Base-by-base conservation (phyloP, 2,888 invertebrate genomes). In the Argynnis bischoffii region DNA sequence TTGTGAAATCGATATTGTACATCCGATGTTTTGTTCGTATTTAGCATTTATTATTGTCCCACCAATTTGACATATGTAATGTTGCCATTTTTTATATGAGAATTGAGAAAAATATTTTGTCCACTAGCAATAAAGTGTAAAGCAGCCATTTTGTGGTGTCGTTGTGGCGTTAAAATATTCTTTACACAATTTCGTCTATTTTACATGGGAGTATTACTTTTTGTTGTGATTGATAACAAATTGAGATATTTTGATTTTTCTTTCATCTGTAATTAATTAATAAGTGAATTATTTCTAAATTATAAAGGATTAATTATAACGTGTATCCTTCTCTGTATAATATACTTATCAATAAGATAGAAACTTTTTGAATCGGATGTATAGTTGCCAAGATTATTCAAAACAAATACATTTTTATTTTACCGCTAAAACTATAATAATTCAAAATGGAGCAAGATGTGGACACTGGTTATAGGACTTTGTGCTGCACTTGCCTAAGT, bases 101-200 rank as follows among this genome's bases (percentile, higher is more conserved):
- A 57, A 21, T 50, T 48, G 8, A 26, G 13, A 57, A 21, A 4
- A 14, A 0, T n/a, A 6, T 54, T 65, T 74, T 71, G 0, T 79
- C 31, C 0, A 76, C 74, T 80, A 70, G 84, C 82, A 89, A 84
- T 84, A 85, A 82, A 76, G 77, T 84, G 86, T 89, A 89, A 91
- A 87, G 89, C 86, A 85, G 92, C 91, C 92, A 92, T 92, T 92
- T 92, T 92, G 90, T 92, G 89, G 89, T 92, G 92, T 91, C 91
- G 85, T 82, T 83, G 82, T 80, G 79, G 79, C 79, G 81, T 84
- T 85, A 82, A 85, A 69, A 81, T 76, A 77, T 81, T 84, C 84
- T 83, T 86, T 79, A 80, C 77, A 70, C 84, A 89, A 84, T 87
- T 91, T 92, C 81, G 92, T 90, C 90, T 89, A 92, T 90, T 92